These are phyloP conservation scores for Hybognathus amarus DNA, from an alignment of 2,797 vertebrate species.

Conservation along the genomic window DNA sequence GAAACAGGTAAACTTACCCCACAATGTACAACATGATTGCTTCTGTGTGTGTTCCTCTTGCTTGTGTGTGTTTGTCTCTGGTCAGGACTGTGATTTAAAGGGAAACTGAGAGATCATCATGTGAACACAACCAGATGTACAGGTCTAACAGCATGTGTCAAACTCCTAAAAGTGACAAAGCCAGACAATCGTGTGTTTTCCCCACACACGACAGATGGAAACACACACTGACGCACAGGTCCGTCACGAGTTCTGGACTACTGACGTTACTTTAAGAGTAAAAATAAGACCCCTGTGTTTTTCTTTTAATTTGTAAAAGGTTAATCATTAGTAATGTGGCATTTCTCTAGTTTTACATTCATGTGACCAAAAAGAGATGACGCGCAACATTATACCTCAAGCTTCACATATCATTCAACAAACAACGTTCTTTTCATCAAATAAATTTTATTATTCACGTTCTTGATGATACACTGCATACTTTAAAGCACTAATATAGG, in stretches of 20 bases:
- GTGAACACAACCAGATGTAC: slow-evolving; percentile 47
- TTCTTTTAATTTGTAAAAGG: not conserved
- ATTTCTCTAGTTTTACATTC: not conserved
- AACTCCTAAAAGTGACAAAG: not conserved
- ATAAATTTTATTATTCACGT: not conserved
- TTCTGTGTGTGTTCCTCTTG: slow-evolving; percentile 36
- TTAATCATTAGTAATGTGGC: not conserved
- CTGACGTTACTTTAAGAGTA: not conserved
- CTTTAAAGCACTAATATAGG: not conserved
- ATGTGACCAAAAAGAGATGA: not conserved
- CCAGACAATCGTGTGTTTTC: slow-evolving; percentile 2
- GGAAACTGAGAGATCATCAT: slow-evolving; percentile 1
- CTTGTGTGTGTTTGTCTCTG: slow-evolving; percentile 28
- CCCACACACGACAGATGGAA: not conserved
- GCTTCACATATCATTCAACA: not conserved
- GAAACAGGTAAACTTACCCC: slow-evolving; percentile 66
- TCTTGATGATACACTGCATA: not conserved
- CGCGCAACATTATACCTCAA: not conserved
- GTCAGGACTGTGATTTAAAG: slow-evolving; percentile 36
- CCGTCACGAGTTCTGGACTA: not conserved
- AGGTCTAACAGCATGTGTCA: slow-evolving; percentile 46
- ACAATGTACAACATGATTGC: slow-evolving; percentile 71
- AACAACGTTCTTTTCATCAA: not conserved
- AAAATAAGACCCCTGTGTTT: not conserved
- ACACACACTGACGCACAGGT: slow-evolving; percentile 19